Evolutionary conservation across 2,797 vertebrate species (phyloP).

Genomic region (Danio choprae): DNA sequence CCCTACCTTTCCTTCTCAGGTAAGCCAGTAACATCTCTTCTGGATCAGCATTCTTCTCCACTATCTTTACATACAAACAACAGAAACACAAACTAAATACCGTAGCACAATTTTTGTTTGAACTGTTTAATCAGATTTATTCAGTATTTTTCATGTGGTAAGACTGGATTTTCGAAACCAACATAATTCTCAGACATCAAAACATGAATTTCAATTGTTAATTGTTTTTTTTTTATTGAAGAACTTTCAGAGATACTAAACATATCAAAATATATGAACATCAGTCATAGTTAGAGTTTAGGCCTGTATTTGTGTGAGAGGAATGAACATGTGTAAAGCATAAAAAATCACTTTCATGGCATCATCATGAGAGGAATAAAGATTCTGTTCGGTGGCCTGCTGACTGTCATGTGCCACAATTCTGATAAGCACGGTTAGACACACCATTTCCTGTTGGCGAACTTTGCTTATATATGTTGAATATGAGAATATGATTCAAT

Average conservation of each 20-base stretch:
- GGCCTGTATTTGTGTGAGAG: not conserved
- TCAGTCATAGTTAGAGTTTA: not conserved
- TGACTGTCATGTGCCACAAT: constrained; percentile 35
- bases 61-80: constrained; percentile 66
- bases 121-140: not conserved
- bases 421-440: not conserved
- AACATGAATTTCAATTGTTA: not conserved
- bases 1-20: constrained; percentile 79
- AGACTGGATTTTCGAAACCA: not conserved
- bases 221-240: not conserved
- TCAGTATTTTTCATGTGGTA: not conserved
- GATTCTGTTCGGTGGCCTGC: not conserved
- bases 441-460: not conserved
- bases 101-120: not conserved
- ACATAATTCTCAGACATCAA: not conserved
- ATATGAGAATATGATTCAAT: not conserved
- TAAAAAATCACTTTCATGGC: constrained; percentile 29
- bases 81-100: not conserved
- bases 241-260: not conserved
- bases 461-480: not conserved
- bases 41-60: constrained; percentile 80
- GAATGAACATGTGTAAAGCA: not conserved
- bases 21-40: constrained; percentile 80
- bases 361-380: not conserved
- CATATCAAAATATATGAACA: not conserved